phyloP scores from a whole-genome alignment of 1,140 invertebrate genomes.

The Sinonovacula constricta region DNA sequence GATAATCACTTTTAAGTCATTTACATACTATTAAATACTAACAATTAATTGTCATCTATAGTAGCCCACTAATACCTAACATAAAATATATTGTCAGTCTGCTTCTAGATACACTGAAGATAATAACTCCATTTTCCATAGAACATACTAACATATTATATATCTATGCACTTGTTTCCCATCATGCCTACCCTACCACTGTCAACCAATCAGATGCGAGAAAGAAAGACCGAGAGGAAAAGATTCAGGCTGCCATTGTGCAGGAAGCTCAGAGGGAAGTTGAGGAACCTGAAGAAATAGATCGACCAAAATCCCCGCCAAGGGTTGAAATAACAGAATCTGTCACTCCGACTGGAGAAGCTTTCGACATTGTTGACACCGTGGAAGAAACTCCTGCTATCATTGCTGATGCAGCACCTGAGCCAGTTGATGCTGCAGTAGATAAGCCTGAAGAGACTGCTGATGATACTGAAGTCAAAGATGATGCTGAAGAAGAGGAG shows the following conservation, averaged over 20 bases:
- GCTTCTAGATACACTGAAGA: no score
- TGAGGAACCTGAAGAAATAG: background rate
- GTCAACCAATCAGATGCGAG: constrained; percentile 42
- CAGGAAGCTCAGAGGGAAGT: constrained; percentile 2
- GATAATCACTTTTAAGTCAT: no score
- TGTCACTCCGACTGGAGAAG: background rate
- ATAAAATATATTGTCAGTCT: no score
- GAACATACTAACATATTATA: background rate
- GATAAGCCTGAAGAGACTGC: constrained; percentile 8
- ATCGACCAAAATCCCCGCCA: background rate
- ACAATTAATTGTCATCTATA: no score
- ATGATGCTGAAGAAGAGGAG: constrained; percentile 4
- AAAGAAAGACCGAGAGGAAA: no score
- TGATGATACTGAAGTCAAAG: background rate
- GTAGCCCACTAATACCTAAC: no score
- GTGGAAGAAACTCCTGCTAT: no score
- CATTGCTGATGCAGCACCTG: constrained; percentile 14
- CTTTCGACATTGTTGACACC: constrained; percentile 22
- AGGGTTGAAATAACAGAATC: constrained; percentile 7
- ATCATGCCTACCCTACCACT: constrained; percentile 26
- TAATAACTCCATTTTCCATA: no score
- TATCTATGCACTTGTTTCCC: constrained; percentile 27
- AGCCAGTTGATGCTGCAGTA: background rate
- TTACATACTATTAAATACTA: no score
- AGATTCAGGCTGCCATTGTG: constrained; percentile 13